These are phyloP conservation scores for Thomomys bottae DNA, from an alignment of 2,113 vertebrate genomes.

Conservation along the genomic window DNA sequence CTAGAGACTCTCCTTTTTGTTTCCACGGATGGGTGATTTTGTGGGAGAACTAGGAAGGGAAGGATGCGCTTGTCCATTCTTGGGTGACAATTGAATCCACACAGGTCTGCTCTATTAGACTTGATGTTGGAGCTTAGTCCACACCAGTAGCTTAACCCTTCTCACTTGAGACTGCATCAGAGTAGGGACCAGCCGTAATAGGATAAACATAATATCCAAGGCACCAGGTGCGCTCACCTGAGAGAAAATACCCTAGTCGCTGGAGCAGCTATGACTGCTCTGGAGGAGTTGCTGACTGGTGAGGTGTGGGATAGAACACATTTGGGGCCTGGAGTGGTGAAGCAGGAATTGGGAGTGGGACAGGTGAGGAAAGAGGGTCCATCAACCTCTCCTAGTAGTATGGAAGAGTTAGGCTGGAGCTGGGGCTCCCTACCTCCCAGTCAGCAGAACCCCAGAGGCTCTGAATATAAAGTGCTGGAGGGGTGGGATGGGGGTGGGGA, in stretches of 20 bases:
- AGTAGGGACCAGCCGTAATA: not conserved
- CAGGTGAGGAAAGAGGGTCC: not conserved
- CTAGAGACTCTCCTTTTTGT: too few species aligned
- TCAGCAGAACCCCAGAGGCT: not conserved
- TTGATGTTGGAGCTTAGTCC: not conserved
- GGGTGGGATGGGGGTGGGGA: not conserved
- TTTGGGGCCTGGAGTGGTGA: too few species aligned
- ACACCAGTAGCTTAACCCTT: not conserved
- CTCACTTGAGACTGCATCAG: not conserved
- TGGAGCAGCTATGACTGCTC: not conserved
- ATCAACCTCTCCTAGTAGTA: not conserved
- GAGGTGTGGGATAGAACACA: not conserved
- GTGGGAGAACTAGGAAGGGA: too few species aligned
- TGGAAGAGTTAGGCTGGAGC: not conserved
- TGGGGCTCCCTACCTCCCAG: not conserved
- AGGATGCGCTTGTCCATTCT: too few species aligned
- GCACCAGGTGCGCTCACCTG: not conserved
- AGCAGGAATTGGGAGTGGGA: not conserved
- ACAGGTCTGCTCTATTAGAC: not conserved
- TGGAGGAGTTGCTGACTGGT: not conserved
- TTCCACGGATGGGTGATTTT: too few species aligned
- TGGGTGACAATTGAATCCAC: too few species aligned
- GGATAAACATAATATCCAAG: not conserved
- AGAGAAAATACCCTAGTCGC: not conserved
- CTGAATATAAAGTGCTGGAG: not conserved